Conservation (phyloP, 1,140 invertebrate species). For the Diabrotica undecimpunctata region DNA sequence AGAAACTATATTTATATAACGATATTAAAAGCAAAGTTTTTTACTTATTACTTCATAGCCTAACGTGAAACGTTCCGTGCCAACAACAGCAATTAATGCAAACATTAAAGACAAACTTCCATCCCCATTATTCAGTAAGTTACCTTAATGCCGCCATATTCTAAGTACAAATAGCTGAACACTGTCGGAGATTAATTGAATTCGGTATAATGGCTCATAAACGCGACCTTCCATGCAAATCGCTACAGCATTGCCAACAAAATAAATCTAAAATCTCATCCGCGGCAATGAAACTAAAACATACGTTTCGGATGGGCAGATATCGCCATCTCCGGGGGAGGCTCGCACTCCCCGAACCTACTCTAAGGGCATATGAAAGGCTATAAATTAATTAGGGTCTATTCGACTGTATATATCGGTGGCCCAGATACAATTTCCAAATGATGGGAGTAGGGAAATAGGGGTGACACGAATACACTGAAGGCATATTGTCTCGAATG, state of each 20-base stretch:
- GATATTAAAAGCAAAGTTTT: too few relatives aligned
- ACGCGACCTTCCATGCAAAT: not conserved
- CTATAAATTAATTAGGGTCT: constrained; percentile 14
- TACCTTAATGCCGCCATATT: not conserved
- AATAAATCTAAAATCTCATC: not conserved
- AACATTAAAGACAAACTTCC: not conserved
- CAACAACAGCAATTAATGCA: not conserved
- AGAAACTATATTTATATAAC: too few relatives aligned
- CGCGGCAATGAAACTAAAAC: constrained; percentile 2
- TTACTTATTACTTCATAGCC: too few relatives aligned
- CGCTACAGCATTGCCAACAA: not conserved
- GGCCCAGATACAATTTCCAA: not conserved
- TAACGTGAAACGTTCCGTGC: too few relatives aligned
- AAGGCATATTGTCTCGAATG: too few relatives aligned
- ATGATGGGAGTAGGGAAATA: not conserved
- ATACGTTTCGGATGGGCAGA: constrained; percentile 5
- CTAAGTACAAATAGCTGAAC: not conserved
- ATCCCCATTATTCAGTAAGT: not conserved
- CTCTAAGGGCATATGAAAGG: constrained; percentile 9
- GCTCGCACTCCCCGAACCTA: not conserved
- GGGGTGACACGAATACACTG: not conserved
- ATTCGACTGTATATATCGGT: not conserved
- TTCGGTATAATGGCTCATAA: not conserved
- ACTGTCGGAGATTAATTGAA: not conserved
- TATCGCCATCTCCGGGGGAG: not conserved